Evolutionary conservation across 2,113 vertebrate genomes (phyloP).

Genomic region (Sterrhoptilus dennistouni): DNA sequence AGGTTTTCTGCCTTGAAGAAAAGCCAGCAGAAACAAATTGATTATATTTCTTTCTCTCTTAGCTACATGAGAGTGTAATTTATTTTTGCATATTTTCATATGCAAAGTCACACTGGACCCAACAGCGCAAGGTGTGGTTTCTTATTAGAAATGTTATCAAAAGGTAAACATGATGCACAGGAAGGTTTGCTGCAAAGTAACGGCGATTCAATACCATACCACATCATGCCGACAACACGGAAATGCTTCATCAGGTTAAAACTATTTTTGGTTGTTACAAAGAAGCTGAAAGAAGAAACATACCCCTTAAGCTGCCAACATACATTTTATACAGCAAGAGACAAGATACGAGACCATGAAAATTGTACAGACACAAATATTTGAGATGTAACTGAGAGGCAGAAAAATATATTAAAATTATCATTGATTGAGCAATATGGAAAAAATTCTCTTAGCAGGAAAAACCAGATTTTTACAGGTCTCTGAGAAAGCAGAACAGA

Average conservation of each 20-base stretch:
- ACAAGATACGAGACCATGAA: slow-evolving; percentile 67
- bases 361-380: slow-evolving; percentile 51
- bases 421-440: not conserved
- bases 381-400: slow-evolving; percentile 44
- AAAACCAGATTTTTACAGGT: not conserved
- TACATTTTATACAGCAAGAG: slow-evolving; percentile 65
- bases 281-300: slow-evolving; percentile 54
- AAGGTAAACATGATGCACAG: slow-evolving; percentile 54
- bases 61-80: not conserved
- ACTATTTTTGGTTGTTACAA: slow-evolving; percentile 71
- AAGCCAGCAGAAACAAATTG: not conserved
- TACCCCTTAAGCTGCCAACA: slow-evolving; percentile 64
- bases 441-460: slow-evolving; percentile 16
- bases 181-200: slow-evolving; percentile 43
- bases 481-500: not conserved
- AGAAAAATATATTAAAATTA: slow-evolving; percentile 55
- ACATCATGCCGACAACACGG: slow-evolving; percentile 35
- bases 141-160: slow-evolving; percentile 3
- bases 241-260: slow-evolving; percentile 72
- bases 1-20: not conserved
- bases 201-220: slow-evolving; percentile 53
- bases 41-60: not conserved
- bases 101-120: not conserved
- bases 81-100: slow-evolving; percentile 14
- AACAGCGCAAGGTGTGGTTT: not conserved